These are phyloP conservation scores for Simalia tracyae DNA, from an alignment of 2,797 vertebrate genomes.

Conservation along the genomic window DNA sequence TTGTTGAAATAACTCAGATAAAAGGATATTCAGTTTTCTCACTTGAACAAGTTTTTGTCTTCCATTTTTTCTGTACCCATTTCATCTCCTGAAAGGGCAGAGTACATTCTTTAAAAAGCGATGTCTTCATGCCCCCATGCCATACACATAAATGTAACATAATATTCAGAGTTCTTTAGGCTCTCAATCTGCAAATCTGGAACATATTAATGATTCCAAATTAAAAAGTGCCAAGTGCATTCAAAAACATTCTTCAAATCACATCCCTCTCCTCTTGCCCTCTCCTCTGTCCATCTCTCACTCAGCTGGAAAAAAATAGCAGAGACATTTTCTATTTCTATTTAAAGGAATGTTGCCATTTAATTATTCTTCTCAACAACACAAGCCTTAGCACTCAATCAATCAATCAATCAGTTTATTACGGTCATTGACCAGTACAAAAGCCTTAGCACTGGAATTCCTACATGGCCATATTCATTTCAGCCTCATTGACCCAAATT, in stretches of 20 bases:
- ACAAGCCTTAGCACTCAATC: not conserved
- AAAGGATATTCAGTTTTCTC: not conserved
- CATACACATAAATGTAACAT: not conserved
- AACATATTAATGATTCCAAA: not conserved
- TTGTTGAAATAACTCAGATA: not conserved
- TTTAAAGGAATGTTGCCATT: not conserved
- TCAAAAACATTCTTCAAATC: slow-evolving; percentile 2
- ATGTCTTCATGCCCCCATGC: not conserved
- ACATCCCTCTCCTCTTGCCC: not conserved
- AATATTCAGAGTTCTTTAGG: not conserved
- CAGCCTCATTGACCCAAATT: not conserved
- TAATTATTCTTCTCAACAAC: not conserved
- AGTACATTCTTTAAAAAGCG: slow-evolving; percentile 16
- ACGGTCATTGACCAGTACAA: too few species aligned
- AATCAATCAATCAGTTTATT: too few species aligned
- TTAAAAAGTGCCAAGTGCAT: not conserved
- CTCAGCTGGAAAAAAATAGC: not conserved
- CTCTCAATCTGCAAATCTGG: not conserved
- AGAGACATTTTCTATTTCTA: not conserved
- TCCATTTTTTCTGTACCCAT: not conserved
- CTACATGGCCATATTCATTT: not conserved
- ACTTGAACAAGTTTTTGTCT: not conserved
- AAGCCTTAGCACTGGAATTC: not conserved
- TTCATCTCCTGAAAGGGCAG: not conserved
- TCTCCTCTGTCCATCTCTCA: not conserved